Evolutionary conservation across 2,888 invertebrate species (phyloP).

Genomic region (Chymomyza caudatula): DNA sequence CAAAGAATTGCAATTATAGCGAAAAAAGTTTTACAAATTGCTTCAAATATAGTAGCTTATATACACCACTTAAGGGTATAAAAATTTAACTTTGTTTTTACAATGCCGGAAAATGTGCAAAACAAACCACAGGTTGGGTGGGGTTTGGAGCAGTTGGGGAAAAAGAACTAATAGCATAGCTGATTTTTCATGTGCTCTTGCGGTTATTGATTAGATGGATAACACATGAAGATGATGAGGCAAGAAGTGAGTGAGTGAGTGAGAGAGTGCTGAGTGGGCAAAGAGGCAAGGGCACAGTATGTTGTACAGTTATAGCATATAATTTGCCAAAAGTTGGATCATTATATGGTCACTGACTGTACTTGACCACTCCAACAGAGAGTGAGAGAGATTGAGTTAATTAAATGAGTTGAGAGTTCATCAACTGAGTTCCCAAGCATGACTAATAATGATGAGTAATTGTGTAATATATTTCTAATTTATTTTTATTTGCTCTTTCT

Average conservation of each 20-base stretch:
- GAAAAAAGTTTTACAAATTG: no score
- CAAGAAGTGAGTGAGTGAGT: not conserved
- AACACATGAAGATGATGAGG: conserved; percentile 14
- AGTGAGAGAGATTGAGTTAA: not conserved
- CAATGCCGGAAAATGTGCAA: conserved; percentile 27
- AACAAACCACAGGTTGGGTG: conserved; percentile 44
- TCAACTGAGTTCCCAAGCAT: not conserved
- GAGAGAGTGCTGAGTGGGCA: not conserved
- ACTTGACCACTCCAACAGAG: not conserved
- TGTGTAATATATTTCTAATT: not conserved
- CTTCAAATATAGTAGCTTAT: no score
- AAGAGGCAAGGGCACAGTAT: not conserved
- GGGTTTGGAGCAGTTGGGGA: not conserved
- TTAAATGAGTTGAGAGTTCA: not conserved
- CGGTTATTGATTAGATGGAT: conserved; percentile 65
- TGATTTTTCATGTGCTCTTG: conserved; percentile 28
- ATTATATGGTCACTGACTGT: not conserved
- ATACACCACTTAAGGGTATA: conserved; percentile 12
- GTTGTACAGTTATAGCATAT: conserved; percentile 10
- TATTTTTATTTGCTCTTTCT: not conserved
- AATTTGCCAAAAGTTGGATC: conserved; percentile 27
- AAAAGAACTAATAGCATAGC: not conserved
- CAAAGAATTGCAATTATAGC: no score
- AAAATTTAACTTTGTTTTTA: conserved; percentile 39
- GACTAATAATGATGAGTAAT: not conserved